A percentile compares a stretch with the other conserved stretches of the same genome.
phyloP scores from a whole-genome alignment of 30 jellyfish, hydroid and myxozoan species.

The Chrysaora quinquecirrha region DNA sequence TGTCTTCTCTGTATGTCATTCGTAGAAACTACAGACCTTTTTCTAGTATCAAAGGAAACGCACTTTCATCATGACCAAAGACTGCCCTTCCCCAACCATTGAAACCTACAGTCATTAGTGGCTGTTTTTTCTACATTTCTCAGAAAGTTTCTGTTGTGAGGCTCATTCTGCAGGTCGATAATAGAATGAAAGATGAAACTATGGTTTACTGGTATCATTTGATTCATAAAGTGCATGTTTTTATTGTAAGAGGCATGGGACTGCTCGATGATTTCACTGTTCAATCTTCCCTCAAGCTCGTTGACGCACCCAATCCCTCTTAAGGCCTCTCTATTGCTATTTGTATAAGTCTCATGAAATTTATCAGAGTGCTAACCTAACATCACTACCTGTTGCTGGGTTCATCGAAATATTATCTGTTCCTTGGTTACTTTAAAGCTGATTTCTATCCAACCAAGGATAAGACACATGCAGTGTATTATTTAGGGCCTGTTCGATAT shows the following conservation, averaged over 20 bases:
- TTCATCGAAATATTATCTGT: too few species aligned
- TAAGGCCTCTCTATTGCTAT: not conserved
- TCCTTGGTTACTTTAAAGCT: too few species aligned
- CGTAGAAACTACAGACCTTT: too few species aligned
- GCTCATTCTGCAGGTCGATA: too few species aligned
- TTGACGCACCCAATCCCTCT: conserved; percentile 48
- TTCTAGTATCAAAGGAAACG: too few species aligned
- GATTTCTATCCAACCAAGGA: conserved; percentile 46
- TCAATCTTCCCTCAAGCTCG: conserved; percentile 7
- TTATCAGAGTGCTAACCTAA: conserved; percentile 21
- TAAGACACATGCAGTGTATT: conserved; percentile 21
- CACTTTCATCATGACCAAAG: too few species aligned
- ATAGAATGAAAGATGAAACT: conserved; percentile 12
- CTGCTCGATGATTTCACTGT: conserved; percentile 32
- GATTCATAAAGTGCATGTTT: conserved; percentile 18
- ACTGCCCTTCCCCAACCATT: too few species aligned
- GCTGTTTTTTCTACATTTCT: too few species aligned
- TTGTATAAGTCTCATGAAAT: conserved; percentile 23
- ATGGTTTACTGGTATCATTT: conserved; percentile 37
- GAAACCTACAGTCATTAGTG: too few species aligned
- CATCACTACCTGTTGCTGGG: conserved; percentile 41
- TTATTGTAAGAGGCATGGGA: conserved; percentile 14
- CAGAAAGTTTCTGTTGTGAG: too few species aligned
- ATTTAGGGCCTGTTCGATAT: conserved; percentile 6
- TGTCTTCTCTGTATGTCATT: too few species aligned